Conservation (phyloP, 2,888 invertebrate species). For the Aphidius colemani region DNA sequence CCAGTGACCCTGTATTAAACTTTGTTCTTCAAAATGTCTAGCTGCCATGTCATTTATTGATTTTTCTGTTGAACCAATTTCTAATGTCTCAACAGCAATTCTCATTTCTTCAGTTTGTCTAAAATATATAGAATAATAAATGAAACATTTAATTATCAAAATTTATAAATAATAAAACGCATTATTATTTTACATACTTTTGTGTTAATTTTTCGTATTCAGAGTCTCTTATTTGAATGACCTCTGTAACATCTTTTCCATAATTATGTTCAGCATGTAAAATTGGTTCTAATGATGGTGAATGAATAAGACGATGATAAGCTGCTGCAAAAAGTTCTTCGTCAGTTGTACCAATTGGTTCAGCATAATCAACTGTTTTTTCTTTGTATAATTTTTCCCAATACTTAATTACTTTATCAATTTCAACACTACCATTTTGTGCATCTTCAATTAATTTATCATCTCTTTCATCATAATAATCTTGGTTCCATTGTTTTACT, state of each 20-base stretch:
- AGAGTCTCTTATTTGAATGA: conserved; percentile 74
- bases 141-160: neutral
- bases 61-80: conserved; percentile 77
- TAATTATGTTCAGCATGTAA: conserved; percentile 87
- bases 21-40: conserved; percentile 81
- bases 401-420: conserved; percentile 76
- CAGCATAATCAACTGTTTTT: conserved; percentile 83
- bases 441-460: conserved; percentile 67
- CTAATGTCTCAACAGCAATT: conserved; percentile 77
- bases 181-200: conserved; percentile 55
- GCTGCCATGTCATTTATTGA: conserved; percentile 85
- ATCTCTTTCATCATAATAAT: conserved; percentile 71
- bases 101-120: conserved; percentile 91
- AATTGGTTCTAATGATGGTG: conserved; percentile 85
- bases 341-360: conserved; percentile 79
- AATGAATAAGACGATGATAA: conserved; percentile 82
- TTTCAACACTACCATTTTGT: conserved; percentile 68
- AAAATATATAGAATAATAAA: conserved; percentile 22
- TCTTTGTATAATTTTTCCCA: conserved; percentile 81
- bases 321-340: conserved; percentile 86
- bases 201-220: conserved; percentile 73
- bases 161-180: conserved; percentile 8
- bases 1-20: conserved; percentile 83
- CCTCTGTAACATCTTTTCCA: conserved; percentile 77
- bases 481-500: conserved; percentile 69